phyloP scores from a whole-genome alignment of 2,888 invertebrate genomes.

The Scaptomyza polygonia region DNA sequence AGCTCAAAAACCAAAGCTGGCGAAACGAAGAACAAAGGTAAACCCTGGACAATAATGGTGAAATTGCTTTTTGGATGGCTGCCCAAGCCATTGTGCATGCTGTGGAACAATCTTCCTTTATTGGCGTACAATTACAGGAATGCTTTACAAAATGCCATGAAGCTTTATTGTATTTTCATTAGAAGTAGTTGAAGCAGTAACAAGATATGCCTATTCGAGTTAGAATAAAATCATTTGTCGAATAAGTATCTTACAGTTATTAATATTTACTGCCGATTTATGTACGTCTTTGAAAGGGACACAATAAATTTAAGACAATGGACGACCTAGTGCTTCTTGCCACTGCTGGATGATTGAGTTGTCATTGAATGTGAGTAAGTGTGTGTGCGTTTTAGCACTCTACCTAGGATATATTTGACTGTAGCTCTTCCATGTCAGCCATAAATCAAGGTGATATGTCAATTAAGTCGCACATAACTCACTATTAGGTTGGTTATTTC shows the following conservation, averaged over 20 bases:
- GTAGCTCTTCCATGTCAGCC: constrained; percentile 11
- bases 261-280: constrained; percentile 20
- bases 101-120: not conserved
- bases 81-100: constrained; percentile 2
- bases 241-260: constrained; percentile 9
- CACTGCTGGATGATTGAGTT: constrained; percentile 43
- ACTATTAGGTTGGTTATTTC: constrained; percentile 45
- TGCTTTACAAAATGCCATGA: constrained; percentile 5
- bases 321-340: constrained; percentile 28
- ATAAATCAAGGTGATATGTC: constrained; percentile 70
- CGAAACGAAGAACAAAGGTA: not conserved
- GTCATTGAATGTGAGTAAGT: not conserved
- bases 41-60: not conserved
- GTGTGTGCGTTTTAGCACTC: not conserved
- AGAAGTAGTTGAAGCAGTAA: constrained; percentile 25
- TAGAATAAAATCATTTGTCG: too few species aligned
- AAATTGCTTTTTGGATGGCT: not conserved
- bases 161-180: constrained; percentile 18
- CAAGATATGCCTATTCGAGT: constrained; percentile 35
- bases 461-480: constrained; percentile 61
- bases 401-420: constrained; percentile 15
- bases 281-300: constrained; percentile 37
- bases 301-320: constrained; percentile 36
- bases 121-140: constrained; percentile 15
- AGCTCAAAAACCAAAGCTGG: not conserved